phyloP scores from a whole-genome alignment of 2,113 vertebrate species.

The Neolamprologus longior region DNA sequence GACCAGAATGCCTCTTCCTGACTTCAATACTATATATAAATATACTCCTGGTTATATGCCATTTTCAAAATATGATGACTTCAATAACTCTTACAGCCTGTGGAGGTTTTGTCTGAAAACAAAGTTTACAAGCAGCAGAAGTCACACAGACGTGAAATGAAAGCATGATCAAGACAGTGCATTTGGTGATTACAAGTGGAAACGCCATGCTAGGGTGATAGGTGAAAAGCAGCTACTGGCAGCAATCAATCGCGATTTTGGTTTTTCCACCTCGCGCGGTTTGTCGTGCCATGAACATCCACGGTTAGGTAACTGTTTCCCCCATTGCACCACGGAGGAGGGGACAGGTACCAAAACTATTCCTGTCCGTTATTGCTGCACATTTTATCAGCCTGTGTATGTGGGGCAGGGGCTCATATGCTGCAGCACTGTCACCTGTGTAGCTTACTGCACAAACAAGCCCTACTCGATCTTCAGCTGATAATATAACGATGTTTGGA shows the following conservation, averaged over 20 bases:
- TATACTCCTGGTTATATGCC: not conserved
- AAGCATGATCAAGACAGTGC: constrained; percentile 1
- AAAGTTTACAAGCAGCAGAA: not conserved
- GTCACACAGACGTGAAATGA: constrained; percentile 11
- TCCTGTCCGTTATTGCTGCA: not conserved
- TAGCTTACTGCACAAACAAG: not conserved
- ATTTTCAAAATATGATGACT: not conserved
- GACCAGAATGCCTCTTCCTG: not conserved
- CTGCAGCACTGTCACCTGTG: not conserved
- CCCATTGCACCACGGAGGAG: not conserved
- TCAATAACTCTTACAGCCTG: not conserved
- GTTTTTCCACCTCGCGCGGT: not conserved
- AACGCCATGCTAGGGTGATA: constrained; percentile 26
- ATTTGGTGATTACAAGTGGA: not conserved
- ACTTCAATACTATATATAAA: not conserved
- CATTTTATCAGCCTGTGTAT: not conserved
- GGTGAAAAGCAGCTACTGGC: not conserved
- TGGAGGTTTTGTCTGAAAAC: not conserved
- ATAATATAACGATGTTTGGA: not conserved
- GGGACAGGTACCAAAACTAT: not conserved
- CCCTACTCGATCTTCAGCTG: not conserved
- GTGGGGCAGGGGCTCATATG: not conserved
- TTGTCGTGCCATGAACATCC: not conserved
- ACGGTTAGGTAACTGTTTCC: accelerated
- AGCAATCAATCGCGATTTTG: not conserved